These are phyloP conservation scores for Oreochromis tanganicae DNA, from an alignment of 2,113 vertebrate genomes.

Conservation along the genomic window DNA sequence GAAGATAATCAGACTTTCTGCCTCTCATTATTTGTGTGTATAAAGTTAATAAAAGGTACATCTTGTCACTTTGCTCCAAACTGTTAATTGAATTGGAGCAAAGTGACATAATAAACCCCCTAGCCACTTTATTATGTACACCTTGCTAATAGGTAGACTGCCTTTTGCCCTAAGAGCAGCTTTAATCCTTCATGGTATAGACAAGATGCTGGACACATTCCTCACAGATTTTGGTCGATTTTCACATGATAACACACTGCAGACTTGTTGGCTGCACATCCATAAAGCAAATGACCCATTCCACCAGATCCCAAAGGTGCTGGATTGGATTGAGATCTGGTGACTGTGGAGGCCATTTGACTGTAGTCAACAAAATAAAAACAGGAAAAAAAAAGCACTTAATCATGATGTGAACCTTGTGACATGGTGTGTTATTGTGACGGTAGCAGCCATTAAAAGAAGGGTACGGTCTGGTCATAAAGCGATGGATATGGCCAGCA, in stretches of 20 bases:
- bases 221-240: not conserved
- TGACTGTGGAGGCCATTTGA: not conserved
- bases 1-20: not conserved
- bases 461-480: not conserved
- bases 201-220: not conserved
- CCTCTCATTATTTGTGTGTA: not conserved
- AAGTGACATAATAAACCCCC: too few species aligned
- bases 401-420: not conserved
- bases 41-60: not conserved
- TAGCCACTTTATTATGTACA: not conserved
- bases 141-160: not conserved
- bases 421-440: not conserved
- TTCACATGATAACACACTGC: not conserved
- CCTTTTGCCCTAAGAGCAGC: not conserved
- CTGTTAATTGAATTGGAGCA: too few species aligned
- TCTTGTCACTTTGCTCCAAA: not conserved
- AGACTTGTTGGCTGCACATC: not conserved
- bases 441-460: not conserved
- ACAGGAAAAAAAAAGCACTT: not conserved
- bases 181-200: not conserved
- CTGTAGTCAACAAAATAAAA: not conserved
- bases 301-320: not conserved
- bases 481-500: not conserved
- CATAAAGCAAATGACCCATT: not conserved
- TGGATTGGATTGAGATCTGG: not conserved